Evolutionary conservation across 2,888 invertebrate genomes (phyloP), one percentile per base, ranked within the genome.

Genomic region (Philereme vetulata): DNA sequence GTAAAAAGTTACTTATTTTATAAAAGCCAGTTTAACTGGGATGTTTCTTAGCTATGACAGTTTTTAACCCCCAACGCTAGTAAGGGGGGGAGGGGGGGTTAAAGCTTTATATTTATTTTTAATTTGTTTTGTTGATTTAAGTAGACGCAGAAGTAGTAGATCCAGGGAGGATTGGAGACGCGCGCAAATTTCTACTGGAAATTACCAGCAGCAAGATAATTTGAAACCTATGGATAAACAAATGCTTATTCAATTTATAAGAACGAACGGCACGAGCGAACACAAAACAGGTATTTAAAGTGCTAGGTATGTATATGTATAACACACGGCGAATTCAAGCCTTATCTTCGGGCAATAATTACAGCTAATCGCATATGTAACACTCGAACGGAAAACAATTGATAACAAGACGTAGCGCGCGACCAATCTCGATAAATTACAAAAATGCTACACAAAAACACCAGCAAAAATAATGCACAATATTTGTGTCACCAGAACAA

Each of bases 401-500:
- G 61, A 62, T 62, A 62, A 62, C 57, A 38, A 57, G 10, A 57
- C 56, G 57, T 52, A 53, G 46, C 56, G 52, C 53, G 56, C 44
- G 56, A 60, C 50, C 36, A 56, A 64, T 54, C 58, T 54, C 38
- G 66, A 66, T 63, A 63, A 66, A 58, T 35, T 38, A 47, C 57
- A 57, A 50, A 52, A 53, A 50, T 47, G 45, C 52, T 51, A 44
- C 56, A 55, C 49, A 10, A 1, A 7, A 7, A 48, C 49, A 38
- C 33, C 9, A 48, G 21, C 36, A 44, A 56, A 61, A 61, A 59
- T 44, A n/a, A 45, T 54, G 43, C 50, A 62, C 49, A 59, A 53
- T 49, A 57, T 70, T 72, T 69, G 68, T 77, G 75, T 74, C 82
- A 21, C 21, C 21, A 21, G 21, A 21, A 21, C 21, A 21, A 21